Conservation (phyloP, 2,113 vertebrate species). For the Neotragus pygmaeus region DNA sequence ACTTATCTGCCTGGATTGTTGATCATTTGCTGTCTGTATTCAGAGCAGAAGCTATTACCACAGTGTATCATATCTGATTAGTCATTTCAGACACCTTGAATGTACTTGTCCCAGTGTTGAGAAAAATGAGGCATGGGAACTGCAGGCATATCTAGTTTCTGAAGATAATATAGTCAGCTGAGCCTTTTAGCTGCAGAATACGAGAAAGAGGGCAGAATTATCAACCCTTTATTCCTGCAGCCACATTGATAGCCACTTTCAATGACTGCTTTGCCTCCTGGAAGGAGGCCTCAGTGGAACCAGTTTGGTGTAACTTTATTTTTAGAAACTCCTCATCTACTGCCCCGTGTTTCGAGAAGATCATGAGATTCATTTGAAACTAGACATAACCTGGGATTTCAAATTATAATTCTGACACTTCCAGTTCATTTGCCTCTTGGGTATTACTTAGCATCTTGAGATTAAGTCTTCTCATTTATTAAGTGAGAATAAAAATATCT, state of each 20-base stretch:
- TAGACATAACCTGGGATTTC: neutral
- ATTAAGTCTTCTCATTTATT: neutral
- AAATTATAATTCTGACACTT: neutral
- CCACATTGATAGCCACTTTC: neutral
- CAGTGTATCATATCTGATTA: neutral
- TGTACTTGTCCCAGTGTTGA: neutral
- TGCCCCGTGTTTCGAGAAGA: neutral
- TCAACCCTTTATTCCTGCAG: neutral
- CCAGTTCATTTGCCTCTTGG: neutral
- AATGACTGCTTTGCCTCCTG: neutral
- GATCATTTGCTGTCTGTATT: neutral
- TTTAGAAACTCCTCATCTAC: neutral
- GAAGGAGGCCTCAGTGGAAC: neutral
- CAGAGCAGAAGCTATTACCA: neutral
- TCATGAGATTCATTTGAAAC: neutral
- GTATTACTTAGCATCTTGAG: neutral
- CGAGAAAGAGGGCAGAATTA: neutral
- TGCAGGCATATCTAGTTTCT: neutral
- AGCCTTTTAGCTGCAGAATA: neutral
- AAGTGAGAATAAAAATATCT: neutral
- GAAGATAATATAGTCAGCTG: neutral
- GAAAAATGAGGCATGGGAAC: neutral
- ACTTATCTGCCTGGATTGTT: slow-evolving; percentile 18
- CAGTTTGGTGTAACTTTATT: neutral
- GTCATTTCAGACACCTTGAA: neutral